phyloP scores from a whole-genome alignment of 2,888 invertebrate species.

The Arrhopalites spinosus region DNA sequence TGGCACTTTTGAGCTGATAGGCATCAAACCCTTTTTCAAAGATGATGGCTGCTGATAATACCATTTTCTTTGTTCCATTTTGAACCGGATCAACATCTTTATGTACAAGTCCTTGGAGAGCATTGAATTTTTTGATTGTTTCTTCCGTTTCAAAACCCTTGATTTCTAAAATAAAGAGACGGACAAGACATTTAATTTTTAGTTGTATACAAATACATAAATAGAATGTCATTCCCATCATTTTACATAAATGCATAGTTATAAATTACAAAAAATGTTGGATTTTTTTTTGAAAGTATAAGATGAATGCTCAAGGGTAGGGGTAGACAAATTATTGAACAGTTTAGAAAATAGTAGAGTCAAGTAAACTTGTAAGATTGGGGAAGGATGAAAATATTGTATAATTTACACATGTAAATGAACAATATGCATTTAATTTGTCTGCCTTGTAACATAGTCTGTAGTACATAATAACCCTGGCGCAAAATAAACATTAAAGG shows the following conservation, averaged over 20 bases:
- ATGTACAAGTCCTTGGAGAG: constrained; percentile 27
- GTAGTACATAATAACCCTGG: background rate
- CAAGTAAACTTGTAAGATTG: too few relatives aligned
- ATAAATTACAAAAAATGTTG: too few relatives aligned
- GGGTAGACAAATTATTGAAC: background rate
- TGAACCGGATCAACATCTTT: background rate
- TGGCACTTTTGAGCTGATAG: constrained; percentile 20
- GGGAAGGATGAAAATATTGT: too few relatives aligned
- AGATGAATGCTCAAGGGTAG: too few relatives aligned
- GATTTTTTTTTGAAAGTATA: too few relatives aligned
- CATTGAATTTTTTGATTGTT: constrained; percentile 29
- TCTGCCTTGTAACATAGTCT: background rate
- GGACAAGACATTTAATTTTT: background rate
- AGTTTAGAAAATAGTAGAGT: background rate
- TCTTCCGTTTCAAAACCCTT: constrained; percentile 21
- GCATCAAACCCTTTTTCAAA: constrained; percentile 45
- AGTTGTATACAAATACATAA: constrained; percentile 2
- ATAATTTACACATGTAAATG: too few relatives aligned
- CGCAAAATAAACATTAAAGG: background rate
- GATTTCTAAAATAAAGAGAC: constrained; percentile 1
- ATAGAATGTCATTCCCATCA: background rate
- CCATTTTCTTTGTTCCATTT: constrained; percentile 8
- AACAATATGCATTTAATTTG: too few relatives aligned
- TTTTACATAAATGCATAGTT: too few relatives aligned
- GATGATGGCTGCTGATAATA: constrained; percentile 45